Evolutionary conservation across 2,888 invertebrate genomes (phyloP), one percentile per base, ranked within the genome.

Genomic region (Phyllotreta striolata): DNA sequence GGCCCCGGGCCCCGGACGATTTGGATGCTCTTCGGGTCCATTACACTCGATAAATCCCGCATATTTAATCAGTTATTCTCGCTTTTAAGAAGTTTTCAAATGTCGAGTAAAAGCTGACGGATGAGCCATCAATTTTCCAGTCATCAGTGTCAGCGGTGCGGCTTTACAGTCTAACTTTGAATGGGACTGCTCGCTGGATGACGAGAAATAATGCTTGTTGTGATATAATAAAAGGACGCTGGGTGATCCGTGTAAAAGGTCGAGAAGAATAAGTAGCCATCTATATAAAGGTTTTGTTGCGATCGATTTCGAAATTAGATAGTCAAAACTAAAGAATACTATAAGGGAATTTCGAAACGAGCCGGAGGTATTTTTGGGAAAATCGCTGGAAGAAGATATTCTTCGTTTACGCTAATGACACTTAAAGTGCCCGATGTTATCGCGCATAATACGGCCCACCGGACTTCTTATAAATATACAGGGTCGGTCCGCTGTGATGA

Each of bases 71-170:
- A 66, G 63, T 68, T 64, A 66, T 62, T 39, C 62, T 59, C 65
- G 59, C 62, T 65, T 63, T 62, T 63, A 66, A 60, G 57, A 67
- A 62, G 59, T 61, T 69, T 66, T 69, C 64, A 63, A 61, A 62
- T 64, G 65, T 68, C 63, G 64, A 64, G 68, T 67, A 61, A 60
- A 57, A 65, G 59, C 68, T 71, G 70, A 66, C 62, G 66, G 65
- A 70, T 66, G 67, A 69, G 71, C 72, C 73, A 74, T 75, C 73
- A 74, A 73, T 74, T 73, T 72, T 73, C 71, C 70, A 73, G 70
- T 75, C 75, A 75, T 75, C 73, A 73, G 69, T 72, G 74, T 73
- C 74, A 67, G 72, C 72, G 72, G 71, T 63, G 66, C 63, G 63
- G 62, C 69, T 69, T 71, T 71, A 52, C 67, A 66, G 64, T 67